Evolutionary conservation across 2,113 vertebrate species (phyloP), one percentile per base, ranked within the genome.

Genomic region (Tachycineta bicolor): DNA sequence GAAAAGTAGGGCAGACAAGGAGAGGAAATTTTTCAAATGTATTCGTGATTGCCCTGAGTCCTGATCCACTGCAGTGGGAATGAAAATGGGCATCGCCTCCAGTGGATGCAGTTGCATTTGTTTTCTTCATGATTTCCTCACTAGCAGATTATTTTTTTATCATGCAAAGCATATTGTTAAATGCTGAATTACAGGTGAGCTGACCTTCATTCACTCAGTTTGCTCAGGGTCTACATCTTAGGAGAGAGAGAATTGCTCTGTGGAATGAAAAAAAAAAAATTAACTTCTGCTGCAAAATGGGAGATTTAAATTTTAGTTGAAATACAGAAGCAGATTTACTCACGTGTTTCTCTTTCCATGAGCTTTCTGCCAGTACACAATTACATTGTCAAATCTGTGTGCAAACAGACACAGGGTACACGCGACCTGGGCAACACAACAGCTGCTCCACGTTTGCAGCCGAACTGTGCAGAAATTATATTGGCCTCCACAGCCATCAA

Each of bases 1-100:
- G 37, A 79, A 89, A 93, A 95, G 84, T 89, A 94, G 83, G 84
- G 55, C 93, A 96, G 73, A 58, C 39, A 53, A 52, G 24, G 49
- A 85, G 49, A 76, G 59, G 62, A 68, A 71, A 78, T 53, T 46
- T 96, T 91, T 89, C 77, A 53, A 63, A 68, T 0, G 0, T 62
- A 39, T 44, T 50, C 5, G 0, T 75, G 86, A 83, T 26, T 83
- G 80, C 60, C 19, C 0, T 43, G n/a, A 76, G 37, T 85, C 67
- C 71, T 33, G 63, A 47, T 80, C 46, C 49, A 12, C 59, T 56
- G 70, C 85, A 90, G 58, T 68, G 6, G 1, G 49, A 37, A 63
- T 59, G 26, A 43, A 83, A 86, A 59, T 0, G 1, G 4, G 10
- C 2, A 0, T 23, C 1, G 0, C 56, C 55, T 56, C 60, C 43